Base-by-base conservation (phyloP, 1,140 invertebrate genomes). In the Lucilia sericata region DNA sequence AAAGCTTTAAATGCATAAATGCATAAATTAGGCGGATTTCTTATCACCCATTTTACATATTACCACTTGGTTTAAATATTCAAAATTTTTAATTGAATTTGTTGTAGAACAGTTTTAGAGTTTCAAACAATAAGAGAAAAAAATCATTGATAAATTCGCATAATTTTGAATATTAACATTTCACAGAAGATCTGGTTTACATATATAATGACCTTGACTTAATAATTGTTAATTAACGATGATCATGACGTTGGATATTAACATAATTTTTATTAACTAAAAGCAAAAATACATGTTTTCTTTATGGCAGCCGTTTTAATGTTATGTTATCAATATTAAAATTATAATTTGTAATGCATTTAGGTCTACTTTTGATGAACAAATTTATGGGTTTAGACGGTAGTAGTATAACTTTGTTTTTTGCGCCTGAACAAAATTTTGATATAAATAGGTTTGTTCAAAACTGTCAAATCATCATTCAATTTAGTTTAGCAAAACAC, bases 401-500 rank as follows among this genome's bases (percentile, higher is more conserved):
- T 55, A 55, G 51, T 10, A 0, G 51, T 55, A 42, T 42, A 1
- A 7, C 42, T 42, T 42, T 17, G 51, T 55, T 12, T 7, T 12
- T 70, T 10, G 13, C 51, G 5, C 2, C n/a, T 70, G 19, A 25
- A 25, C n/a, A 7, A 70, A 21, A 70, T 70, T 70, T 70, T 70
- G 12, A 70, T 70, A 70, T 70, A 70, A 70, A 70, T 21, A n/a
- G 5, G n/a, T 19, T 10, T 21, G n/a, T 25, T 9, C 0, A 1
- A 10, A 70, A 19, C 2, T 17, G n/a, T 21, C 8, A 70, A 70
- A 70, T 70, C 65, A 70, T 70, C 65, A 70, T 70, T 70, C 65
- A 25, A 21, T 70, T 70, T 9, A 70, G 65, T 70, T 70, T 70
- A 21, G 65, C 65, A 70, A 30, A 70, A 70, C 65, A n/a, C 65